Evolutionary conservation across 2,797 vertebrate genomes (phyloP).

Genomic region (Falco biarmicus): DNA sequence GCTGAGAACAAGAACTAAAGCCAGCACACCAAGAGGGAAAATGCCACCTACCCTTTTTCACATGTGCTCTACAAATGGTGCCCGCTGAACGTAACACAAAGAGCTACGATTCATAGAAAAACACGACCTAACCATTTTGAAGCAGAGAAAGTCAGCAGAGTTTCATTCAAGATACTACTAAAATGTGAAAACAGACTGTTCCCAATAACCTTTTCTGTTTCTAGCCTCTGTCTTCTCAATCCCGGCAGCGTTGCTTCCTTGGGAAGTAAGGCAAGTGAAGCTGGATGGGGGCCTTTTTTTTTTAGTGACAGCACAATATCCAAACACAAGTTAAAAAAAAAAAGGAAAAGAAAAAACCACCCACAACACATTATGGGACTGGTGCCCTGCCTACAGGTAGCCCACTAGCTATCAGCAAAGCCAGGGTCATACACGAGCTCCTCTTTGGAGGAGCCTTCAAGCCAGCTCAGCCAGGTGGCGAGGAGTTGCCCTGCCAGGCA

Average conservation of each 20-base stretch:
- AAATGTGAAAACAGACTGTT: not conserved
- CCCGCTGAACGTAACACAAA: not conserved
- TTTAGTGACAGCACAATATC: not conserved
- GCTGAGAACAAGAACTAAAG: not conserved
- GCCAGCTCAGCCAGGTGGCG: rapidly evolving
- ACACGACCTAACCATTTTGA: not conserved
- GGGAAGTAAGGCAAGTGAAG: not conserved
- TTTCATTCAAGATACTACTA: not conserved
- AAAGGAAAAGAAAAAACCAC: too few relatives aligned
- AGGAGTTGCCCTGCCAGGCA: not conserved
- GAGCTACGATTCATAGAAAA: not conserved
- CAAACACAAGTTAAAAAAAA: not conserved
- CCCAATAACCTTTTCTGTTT: not conserved
- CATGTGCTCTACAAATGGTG: not conserved
- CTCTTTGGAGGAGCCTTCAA: not conserved
- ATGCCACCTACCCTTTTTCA: not conserved
- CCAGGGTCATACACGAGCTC: rapidly evolving
- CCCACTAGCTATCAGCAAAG: not conserved
- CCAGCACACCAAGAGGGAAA: not conserved
- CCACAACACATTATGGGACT: not conserved
- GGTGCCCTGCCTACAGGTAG: too few relatives aligned
- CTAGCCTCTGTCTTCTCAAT: not conserved
- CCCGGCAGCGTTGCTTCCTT: not conserved
- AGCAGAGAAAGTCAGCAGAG: not conserved
- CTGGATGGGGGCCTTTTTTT: rapidly evolving